Evolutionary conservation across 2,113 vertebrate species (phyloP).

Genomic region (Catagonus wagneri): DNA sequence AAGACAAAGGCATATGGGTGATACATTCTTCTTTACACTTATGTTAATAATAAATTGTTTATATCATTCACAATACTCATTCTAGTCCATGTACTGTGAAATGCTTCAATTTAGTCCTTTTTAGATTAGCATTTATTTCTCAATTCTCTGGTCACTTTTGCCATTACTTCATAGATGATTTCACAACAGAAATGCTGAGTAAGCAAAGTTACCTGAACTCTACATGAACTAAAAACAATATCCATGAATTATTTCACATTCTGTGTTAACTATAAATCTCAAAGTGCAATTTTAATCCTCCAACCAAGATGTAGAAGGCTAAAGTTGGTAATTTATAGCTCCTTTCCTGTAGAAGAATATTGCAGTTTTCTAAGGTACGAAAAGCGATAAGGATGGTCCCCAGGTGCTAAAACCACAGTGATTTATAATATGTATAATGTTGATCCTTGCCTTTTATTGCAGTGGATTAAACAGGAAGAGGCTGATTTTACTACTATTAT

Average conservation of each 20-base stretch:
- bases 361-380: background rate
- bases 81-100: background rate
- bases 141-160: slow-evolving; percentile 38
- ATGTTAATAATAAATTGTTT: slow-evolving; percentile 34
- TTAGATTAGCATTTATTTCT: slow-evolving; percentile 8
- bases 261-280: background rate
- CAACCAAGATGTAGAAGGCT: background rate
- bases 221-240: slow-evolving; percentile 1
- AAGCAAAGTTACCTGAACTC: slow-evolving; percentile 10
- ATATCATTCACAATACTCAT: background rate
- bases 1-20: background rate
- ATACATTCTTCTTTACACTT: background rate
- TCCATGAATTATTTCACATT: background rate
- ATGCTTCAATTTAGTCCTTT: slow-evolving; percentile 8
- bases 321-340: background rate
- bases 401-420: background rate
- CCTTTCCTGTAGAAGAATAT: background rate
- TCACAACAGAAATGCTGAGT: slow-evolving; percentile 27
- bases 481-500: background rate
- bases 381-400: background rate
- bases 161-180: slow-evolving; percentile 53
- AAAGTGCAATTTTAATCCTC: background rate
- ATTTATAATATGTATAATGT: background rate
- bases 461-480: background rate
- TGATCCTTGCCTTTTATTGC: background rate